Percentiles rank a stretch among this genome's conserved stretches.
phyloP scores from a whole-genome alignment of 2,113 vertebrate species.

The Hemiscyllium ocellatum region DNA sequence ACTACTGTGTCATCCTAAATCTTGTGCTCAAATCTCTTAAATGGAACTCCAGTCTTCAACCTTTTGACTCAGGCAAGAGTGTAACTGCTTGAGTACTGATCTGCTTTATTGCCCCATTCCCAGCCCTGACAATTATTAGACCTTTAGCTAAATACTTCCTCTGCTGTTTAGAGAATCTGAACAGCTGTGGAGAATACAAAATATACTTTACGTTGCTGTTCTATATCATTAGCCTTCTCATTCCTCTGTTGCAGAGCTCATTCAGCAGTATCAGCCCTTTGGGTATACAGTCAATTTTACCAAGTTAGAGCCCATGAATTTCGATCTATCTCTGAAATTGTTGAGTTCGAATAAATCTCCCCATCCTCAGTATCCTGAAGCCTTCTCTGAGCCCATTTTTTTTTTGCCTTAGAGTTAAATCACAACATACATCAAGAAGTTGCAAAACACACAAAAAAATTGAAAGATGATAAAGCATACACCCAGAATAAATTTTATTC shows the following conservation, averaged over 20 bases:
- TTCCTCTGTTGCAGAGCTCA: background rate
- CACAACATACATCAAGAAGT: background rate
- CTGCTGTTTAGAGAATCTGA: background rate
- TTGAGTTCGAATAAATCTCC: background rate
- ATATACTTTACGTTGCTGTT: background rate
- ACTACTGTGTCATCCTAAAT: background rate
- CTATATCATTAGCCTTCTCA: background rate
- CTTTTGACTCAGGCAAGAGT: background rate
- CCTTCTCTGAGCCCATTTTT: background rate
- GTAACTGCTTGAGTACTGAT: background rate
- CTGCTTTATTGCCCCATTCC: background rate
- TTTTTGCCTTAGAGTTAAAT: background rate
- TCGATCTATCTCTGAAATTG: background rate
- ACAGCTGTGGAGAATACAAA: background rate
- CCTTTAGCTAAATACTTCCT: background rate
- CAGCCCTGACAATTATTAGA: background rate
- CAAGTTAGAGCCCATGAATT: background rate
- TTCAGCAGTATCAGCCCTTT: background rate
- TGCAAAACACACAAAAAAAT: background rate
- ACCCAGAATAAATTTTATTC: background rate
- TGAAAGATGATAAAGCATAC: background rate
- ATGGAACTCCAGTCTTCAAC: background rate
- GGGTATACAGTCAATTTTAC: background rate
- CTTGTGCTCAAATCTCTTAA: background rate
- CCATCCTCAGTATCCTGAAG: background rate